Evolutionary conservation across 2,797 vertebrate genomes (phyloP).

Genomic region (Sebastes steindachneri): DNA sequence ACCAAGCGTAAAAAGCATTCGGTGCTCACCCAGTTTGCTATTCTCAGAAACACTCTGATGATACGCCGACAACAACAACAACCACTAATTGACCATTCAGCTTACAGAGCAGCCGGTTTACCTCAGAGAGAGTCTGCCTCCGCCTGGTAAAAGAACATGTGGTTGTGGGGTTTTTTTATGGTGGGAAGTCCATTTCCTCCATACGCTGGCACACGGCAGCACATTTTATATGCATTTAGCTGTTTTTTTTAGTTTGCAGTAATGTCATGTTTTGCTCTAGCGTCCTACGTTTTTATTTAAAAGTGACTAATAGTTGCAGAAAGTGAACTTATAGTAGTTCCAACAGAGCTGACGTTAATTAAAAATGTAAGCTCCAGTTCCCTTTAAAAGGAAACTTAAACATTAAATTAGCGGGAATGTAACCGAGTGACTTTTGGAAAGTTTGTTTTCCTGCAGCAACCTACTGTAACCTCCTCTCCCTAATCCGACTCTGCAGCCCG

Average conservation of each 20-base stretch:
- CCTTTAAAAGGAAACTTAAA: neutral
- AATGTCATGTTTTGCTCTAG: neutral
- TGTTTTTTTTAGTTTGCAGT: slow-evolving; percentile 4
- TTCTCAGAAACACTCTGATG: slow-evolving; percentile 49
- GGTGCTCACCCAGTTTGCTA: slow-evolving; percentile 18
- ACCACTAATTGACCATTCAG: slow-evolving; percentile 54
- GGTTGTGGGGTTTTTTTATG: slow-evolving; percentile 36
- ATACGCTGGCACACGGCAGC: neutral
- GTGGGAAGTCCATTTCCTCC: slow-evolving; percentile 58
- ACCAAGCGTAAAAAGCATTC: neutral
- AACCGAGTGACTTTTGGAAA: neutral
- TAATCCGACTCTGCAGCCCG: slow-evolving; percentile 29
- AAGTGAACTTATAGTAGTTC: neutral
- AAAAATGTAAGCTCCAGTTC: neutral
- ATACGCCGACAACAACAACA: slow-evolving; percentile 48
- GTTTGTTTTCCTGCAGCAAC: slow-evolving; percentile 32
- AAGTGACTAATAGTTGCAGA: neutral
- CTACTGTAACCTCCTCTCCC: slow-evolving; percentile 5
- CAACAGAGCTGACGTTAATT: neutral
- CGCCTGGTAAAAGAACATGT: slow-evolving; percentile 53
- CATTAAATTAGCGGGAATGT: neutral
- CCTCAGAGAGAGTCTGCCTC: slow-evolving; percentile 39
- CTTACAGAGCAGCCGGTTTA: slow-evolving; percentile 51
- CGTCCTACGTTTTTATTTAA: neutral
- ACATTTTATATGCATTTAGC: slow-evolving; percentile 7